phyloP scores from a whole-genome alignment of 2,113 vertebrate species.

The Gymnobelideus leadbeateri region DNA sequence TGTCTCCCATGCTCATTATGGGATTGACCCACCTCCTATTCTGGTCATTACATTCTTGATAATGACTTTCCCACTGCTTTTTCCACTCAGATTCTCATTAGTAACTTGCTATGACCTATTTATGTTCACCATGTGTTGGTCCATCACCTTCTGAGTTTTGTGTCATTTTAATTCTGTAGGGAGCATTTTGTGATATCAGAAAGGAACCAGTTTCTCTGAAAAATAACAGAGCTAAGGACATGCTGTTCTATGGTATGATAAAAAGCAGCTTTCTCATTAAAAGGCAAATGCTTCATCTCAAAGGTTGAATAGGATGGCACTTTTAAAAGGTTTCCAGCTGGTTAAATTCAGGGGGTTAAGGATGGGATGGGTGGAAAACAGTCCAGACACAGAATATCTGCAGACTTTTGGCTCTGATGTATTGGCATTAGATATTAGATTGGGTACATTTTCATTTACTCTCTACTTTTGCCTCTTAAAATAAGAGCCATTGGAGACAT shows the following conservation, averaged over 20 bases:
- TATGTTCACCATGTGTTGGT: neutral
- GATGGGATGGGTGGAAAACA: neutral
- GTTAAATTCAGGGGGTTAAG: neutral
- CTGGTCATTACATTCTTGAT: neutral
- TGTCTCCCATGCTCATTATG: neutral
- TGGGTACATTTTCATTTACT: neutral
- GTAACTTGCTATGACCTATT: neutral
- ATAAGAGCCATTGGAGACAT: neutral
- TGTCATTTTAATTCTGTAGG: neutral
- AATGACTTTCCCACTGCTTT: neutral
- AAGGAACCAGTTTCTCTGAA: slow-evolving; percentile 1
- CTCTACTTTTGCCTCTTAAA: neutral
- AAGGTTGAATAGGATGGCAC: neutral
- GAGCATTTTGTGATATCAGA: neutral
- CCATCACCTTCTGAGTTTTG: neutral
- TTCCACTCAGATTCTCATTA: neutral
- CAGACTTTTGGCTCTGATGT: neutral
- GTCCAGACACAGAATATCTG: neutral
- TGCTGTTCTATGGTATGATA: neutral
- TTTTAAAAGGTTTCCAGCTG: neutral
- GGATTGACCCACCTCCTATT: neutral
- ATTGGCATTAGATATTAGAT: neutral
- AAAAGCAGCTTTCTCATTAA: slow-evolving; percentile 7
- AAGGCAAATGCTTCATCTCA: neutral
- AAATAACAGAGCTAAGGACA: neutral